Percentiles rank a stretch among this genome's conserved stretches.
Conservation (phyloP, 2,888 invertebrate genomes). For the Lissocephala sabroskyi region DNA sequence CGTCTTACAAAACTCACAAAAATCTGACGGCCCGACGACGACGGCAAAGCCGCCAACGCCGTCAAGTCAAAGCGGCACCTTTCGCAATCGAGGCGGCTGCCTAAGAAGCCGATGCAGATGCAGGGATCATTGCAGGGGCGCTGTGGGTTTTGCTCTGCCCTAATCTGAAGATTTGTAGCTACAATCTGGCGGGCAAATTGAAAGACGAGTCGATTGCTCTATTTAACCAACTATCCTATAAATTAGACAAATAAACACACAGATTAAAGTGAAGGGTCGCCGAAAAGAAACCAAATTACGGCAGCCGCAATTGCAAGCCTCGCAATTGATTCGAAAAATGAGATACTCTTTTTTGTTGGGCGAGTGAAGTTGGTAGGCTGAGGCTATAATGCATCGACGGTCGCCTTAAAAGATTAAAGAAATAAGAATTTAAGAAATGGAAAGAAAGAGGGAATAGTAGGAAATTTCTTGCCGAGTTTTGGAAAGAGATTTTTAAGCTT, state of each 20-base stretch:
- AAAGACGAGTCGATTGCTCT: slow-evolving; percentile 37
- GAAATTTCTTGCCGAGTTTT: too few species aligned
- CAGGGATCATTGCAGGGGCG: neutral
- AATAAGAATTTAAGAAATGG: too few species aligned
- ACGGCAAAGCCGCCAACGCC: neutral
- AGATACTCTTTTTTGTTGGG: too few species aligned
- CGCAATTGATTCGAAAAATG: too few species aligned
- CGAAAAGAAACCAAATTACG: too few species aligned
- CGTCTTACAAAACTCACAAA: slow-evolving; percentile 53
- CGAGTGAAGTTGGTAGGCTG: too few species aligned
- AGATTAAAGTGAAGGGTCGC: slow-evolving; percentile 49
- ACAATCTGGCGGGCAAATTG: neutral
- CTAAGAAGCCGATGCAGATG: neutral
- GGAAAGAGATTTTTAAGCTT: too few species aligned
- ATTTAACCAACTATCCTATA: slow-evolving; percentile 59
- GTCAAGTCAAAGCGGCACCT: slow-evolving; percentile 31
- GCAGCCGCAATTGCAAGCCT: slow-evolving; percentile 35
- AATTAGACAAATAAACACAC: slow-evolving; percentile 61
- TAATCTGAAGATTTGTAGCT: too few species aligned
- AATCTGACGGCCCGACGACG: slow-evolving; percentile 35
- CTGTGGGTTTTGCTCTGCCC: neutral
- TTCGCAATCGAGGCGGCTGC: slow-evolving; percentile 49
- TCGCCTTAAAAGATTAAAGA: too few species aligned
- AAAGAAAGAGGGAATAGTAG: too few species aligned
- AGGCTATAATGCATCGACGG: too few species aligned